Base-by-base conservation (phyloP, 53 echinoderm and acorn worm species). In the Temnopleurus reevesii region DNA sequence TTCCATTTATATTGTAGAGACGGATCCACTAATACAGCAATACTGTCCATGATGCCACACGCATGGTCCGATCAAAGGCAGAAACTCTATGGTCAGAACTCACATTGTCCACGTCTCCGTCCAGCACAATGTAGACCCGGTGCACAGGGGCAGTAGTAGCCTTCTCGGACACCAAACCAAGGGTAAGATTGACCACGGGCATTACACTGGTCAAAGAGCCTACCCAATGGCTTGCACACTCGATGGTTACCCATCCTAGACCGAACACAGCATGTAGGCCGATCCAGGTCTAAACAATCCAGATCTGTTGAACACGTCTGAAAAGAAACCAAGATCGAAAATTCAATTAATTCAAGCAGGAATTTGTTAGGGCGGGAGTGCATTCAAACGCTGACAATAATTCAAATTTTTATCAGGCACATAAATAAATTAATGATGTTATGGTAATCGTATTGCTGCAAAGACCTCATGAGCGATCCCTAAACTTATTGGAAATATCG, bases 231-330 rank as follows among this genome's bases (percentile, higher is more conserved):
- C 51, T 83, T 83, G 56, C 83, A 83, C 55, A 83, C 55, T 2
- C 83, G 83, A 55, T 54, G 55, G 19, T 83, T 47, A 1, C 83
- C 38, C 9, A 83, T 55, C 33, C 55, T 30, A 1, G 83, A 83
- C 27, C 55, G 83, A 31, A 83, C 83, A 21, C 83, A 83, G 12
- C 83, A 83, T 55, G 83, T 54, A 21, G 83, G 83, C 23, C 83
- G 83, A 55, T 83, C 83, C 17, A 83, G 56, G 19, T 83, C 54
- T 55, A 83, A 55, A 55, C 83, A 83, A 51, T 83, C 83, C 9
- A 83, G 55, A 56, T 83, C 83, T 28, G 54, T 83, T 10, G 8
- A 19, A 83, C 83, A 83, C 21, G 83, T 55, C 83, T 83, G 83
- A 29, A 27, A 28, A 79, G 29, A 49, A 5, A 79, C 5, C n/a